Percentiles rank a stretch among this genome's conserved stretches.
phyloP scores from a whole-genome alignment of 92 coral and sea anemone genomes.

The Nematostella vectensis region DNA sequence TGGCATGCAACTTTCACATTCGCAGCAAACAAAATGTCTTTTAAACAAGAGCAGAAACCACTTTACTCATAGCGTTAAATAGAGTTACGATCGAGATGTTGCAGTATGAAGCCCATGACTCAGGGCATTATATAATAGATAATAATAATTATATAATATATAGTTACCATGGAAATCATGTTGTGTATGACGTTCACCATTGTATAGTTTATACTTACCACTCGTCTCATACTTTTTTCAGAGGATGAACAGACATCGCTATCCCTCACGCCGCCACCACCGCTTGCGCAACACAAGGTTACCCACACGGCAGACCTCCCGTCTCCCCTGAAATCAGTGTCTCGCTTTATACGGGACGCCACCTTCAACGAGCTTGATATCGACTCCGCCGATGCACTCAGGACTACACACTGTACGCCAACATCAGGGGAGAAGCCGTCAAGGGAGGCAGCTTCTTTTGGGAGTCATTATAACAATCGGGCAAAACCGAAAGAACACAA shows the following conservation, averaged over 20 bases:
- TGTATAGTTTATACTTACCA: no score
- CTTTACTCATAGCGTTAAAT: no score
- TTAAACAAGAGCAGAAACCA: no score
- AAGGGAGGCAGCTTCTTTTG: not conserved
- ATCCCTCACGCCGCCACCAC: conserved; percentile 55
- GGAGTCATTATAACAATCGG: not conserved
- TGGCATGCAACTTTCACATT: no score
- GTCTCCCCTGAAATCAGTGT: conserved; percentile 48
- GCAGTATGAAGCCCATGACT: no score
- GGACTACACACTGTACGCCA: not conserved
- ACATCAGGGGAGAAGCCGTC: not conserved
- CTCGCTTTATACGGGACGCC: conserved; percentile 37
- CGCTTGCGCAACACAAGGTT: conserved; percentile 45
- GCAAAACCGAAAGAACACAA: not conserved
- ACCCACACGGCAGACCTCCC: conserved; percentile 45
- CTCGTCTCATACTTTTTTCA: no score
- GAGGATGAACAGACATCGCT: conserved; percentile 12
- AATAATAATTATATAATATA: no score
- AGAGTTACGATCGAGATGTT: no score
- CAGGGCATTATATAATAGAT: no score
- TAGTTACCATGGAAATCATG: no score
- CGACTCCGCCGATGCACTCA: conserved; percentile 4
- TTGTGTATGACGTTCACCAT: no score
- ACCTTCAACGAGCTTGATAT: conserved; percentile 34
- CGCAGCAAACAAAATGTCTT: no score